A percentile compares a stretch with the other conserved stretches of the same genome.
Evolutionary conservation across 2,888 invertebrate species (phyloP).

Genomic region (Amorpha juglandis): DNA sequence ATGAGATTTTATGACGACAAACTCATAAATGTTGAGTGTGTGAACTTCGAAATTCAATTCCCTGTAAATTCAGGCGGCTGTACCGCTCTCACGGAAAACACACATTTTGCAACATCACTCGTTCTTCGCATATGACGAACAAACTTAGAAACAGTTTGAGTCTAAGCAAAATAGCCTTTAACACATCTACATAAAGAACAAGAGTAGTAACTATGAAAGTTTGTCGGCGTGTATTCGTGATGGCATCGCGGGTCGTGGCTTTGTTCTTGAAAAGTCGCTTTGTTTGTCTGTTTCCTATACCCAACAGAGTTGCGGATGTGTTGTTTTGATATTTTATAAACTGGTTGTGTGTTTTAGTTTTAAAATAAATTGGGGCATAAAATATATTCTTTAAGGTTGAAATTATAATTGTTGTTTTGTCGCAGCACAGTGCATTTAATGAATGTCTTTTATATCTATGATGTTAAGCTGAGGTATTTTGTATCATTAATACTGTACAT

Average conservation of each 20-base stretch:
- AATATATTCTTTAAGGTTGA: neutral
- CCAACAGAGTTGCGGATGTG: slow-evolving; percentile 49
- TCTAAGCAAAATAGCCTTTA: slow-evolving; percentile 38
- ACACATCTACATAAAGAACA: slow-evolving; percentile 30
- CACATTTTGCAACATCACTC: slow-evolving; percentile 54
- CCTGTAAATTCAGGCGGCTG: slow-evolving; percentile 42
- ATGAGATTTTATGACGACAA: slow-evolving; percentile 27
- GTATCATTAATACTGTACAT: no score
- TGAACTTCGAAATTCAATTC: slow-evolving; percentile 47
- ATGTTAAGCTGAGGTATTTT: neutral
- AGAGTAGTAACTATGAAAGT: slow-evolving; percentile 34
- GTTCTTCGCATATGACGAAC: slow-evolving; percentile 36
- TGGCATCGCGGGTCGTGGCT: slow-evolving; percentile 55
- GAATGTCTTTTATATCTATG: neutral
- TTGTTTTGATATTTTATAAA: slow-evolving; percentile 59
- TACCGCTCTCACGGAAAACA: slow-evolving; percentile 50
- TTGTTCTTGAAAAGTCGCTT: slow-evolving; percentile 66
- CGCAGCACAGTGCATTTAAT: neutral
- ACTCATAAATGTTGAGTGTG: slow-evolving; percentile 28
- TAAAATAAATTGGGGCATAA: slow-evolving; percentile 2
- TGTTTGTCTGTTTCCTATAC: slow-evolving; percentile 60
- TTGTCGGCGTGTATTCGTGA: slow-evolving; percentile 56
- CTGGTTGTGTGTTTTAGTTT: slow-evolving; percentile 49
- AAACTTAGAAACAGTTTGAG: slow-evolving; percentile 29
- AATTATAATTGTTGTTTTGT: neutral